Evolutionary conservation across 1,140 invertebrate species (phyloP).

Genomic region (Thrips palmi): DNA sequence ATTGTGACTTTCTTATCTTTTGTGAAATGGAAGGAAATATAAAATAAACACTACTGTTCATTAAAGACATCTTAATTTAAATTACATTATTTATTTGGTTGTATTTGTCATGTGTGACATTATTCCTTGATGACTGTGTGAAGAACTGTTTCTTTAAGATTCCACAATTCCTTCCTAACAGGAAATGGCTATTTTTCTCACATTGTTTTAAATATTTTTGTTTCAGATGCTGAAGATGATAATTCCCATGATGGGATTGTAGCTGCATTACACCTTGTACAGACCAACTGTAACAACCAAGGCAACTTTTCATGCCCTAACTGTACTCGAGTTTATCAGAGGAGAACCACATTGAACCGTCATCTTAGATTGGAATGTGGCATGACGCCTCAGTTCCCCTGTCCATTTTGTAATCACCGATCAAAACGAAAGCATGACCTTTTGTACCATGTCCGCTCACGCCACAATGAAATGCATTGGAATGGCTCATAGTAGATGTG

Average conservation of each 20-base stretch:
- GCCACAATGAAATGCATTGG: no score
- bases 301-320: no score
- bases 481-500: no score
- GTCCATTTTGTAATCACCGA: conserved; percentile 22
- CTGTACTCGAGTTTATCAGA: no score
- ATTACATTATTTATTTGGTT: neutral
- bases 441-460: neutral
- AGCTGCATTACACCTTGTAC: no score
- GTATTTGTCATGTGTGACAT: conserved; percentile 10
- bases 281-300: no score
- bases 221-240: no score
- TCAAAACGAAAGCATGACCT: conserved; percentile 18
- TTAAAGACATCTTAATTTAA: neutral
- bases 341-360: conserved; percentile 27
- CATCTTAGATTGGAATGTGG: conserved; percentile 34
- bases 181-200: conserved; percentile 1
- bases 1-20: neutral
- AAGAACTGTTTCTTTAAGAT: no score
- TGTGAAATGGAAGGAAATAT: conserved; percentile 7
- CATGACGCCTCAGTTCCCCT: conserved; percentile 29
- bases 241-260: no score
- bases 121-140: no score
- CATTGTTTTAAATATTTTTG: conserved; percentile 1
- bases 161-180: conserved; percentile 4
- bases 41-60: conserved; percentile 4